Conservation (phyloP, 2,888 invertebrate species). For the Phlogophora meticulosa region DNA sequence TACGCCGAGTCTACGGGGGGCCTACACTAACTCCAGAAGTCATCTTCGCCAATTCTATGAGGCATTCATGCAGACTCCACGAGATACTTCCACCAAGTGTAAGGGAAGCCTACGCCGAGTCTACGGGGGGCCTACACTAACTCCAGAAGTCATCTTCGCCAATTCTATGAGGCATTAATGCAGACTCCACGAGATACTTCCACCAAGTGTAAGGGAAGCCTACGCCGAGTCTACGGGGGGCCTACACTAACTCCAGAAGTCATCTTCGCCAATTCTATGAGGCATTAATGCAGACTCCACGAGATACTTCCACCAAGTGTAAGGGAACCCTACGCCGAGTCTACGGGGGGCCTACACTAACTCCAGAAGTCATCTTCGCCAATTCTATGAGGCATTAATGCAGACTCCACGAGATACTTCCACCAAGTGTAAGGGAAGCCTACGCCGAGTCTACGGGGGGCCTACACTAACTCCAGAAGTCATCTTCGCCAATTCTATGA, state of each 20-base stretch:
- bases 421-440: background rate
- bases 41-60: background rate
- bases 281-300: background rate
- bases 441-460: background rate
- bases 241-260: background rate
- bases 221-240: background rate
- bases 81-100: background rate
- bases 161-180: background rate
- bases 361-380: background rate
- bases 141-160: background rate
- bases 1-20: background rate
- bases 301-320: background rate
- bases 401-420: background rate
- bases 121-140: background rate
- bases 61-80: background rate
- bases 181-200: background rate
- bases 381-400: background rate
- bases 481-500: background rate
- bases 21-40: no score
- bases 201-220: background rate
- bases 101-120: background rate
- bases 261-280: background rate
- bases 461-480: background rate
- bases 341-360: background rate
- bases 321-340: background rate